These are phyloP conservation scores for Cherax quadricarinatus DNA, from an alignment of 1,140 invertebrate genomes.

Conservation along the genomic window DNA sequence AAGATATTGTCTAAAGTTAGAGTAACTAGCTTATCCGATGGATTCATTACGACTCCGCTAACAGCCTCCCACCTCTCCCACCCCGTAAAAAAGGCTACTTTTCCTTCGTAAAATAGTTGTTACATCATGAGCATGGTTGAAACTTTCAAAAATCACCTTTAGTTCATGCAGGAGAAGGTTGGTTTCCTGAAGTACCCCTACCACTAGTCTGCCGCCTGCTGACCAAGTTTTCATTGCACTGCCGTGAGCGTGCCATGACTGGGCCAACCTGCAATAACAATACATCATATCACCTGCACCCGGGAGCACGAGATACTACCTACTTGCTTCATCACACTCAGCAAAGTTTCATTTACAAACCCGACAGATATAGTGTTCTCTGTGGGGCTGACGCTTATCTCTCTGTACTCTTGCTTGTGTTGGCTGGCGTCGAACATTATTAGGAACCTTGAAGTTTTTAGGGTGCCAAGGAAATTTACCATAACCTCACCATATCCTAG, in stretches of 20 bases:
- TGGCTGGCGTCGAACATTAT: not conserved
- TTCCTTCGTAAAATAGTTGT: no score
- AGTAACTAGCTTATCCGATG: no score
- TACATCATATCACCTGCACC: not conserved
- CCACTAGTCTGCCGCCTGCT: not conserved
- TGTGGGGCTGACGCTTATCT: not conserved
- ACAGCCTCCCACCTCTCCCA: no score
- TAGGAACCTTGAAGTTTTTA: not conserved
- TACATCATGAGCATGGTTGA: no score
- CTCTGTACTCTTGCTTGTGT: not conserved
- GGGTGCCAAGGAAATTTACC: not conserved
- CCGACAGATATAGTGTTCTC: not conserved
- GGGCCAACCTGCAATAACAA: not conserved
- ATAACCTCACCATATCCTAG: not conserved
- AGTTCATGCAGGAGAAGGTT: not conserved
- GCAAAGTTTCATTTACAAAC: not conserved
- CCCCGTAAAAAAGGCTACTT: no score
- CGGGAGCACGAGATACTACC: not conserved
- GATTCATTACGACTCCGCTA: no score
- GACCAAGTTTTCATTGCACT: not conserved
- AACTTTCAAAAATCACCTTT: not conserved
- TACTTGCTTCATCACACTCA: not conserved
- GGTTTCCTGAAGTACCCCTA: not conserved
- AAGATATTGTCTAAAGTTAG: no score
- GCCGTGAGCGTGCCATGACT: not conserved